Conservation (phyloP, 2,888 invertebrate genomes). For the Hirtodrosophila cameraria region DNA sequence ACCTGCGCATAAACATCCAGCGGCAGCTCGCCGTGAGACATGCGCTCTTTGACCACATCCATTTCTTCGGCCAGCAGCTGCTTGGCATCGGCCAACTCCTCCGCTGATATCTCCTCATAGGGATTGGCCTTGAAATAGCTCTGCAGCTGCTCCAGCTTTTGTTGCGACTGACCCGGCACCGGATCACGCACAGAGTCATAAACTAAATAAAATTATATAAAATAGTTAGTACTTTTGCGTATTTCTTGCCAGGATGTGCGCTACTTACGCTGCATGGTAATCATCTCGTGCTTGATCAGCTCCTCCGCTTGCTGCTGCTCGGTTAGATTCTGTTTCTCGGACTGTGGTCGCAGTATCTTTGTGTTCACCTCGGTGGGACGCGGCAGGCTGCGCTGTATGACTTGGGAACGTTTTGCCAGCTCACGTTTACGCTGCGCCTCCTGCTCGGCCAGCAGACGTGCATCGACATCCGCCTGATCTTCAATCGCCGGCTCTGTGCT, state of each 20-base stretch:
- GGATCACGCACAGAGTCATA: conserved; percentile 94
- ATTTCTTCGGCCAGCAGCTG: conserved; percentile 91
- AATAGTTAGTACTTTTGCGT: too few species aligned
- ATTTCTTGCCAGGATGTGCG: too few species aligned
- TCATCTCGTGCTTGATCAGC: conserved; percentile 97
- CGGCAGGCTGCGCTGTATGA: conserved; percentile 93
- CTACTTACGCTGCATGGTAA: conserved; percentile 90
- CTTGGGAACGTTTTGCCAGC: conserved; percentile 91
- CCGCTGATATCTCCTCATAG: conserved; percentile 89
- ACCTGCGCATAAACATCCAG: conserved; percentile 96
- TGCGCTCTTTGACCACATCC: conserved; percentile 94
- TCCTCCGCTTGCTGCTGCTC: conserved; percentile 98
- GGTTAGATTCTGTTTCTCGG: conserved; percentile 90
- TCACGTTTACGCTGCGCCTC: conserved; percentile 87
- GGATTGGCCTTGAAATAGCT: conserved; percentile 94
- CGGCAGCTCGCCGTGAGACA: conserved; percentile 97
- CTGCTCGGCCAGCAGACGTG: conserved; percentile 88
- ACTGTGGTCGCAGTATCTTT: conserved; percentile 90
- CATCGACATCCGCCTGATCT: conserved; percentile 95
- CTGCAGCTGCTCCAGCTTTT: conserved; percentile 87
- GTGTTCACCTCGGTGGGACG: conserved; percentile 94
- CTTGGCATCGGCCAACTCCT: conserved; percentile 89
- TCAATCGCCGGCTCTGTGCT: conserved; percentile 86
- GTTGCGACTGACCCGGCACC: conserved; percentile 83
- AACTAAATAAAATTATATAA: conserved; percentile 81